Conservation (phyloP, 2,113 vertebrate species). For the Hydropotes inermis region DNA sequence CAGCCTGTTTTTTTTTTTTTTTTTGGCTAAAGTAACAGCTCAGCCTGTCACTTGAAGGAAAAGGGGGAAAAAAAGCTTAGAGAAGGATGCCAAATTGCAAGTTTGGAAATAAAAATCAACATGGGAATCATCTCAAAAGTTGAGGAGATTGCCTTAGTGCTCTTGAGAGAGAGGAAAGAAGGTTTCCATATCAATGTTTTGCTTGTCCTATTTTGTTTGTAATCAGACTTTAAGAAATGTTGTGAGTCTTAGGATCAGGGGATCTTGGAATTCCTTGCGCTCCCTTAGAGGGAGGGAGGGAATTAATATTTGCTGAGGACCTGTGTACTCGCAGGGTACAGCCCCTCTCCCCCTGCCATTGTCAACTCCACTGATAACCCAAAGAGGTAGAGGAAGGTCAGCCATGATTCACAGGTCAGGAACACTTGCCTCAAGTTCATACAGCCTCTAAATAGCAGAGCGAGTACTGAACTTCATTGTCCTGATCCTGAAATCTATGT, state of each 20-base stretch:
- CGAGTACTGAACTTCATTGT: not conserved
- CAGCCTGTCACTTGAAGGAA: conserved; percentile 13
- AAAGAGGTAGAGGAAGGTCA: not conserved
- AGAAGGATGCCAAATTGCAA: not conserved
- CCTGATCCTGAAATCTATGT: not conserved
- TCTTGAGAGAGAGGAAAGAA: not conserved
- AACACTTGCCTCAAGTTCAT: not conserved
- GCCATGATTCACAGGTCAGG: not conserved
- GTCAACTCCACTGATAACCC: not conserved
- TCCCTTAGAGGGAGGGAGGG: not conserved
- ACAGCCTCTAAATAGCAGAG: not conserved
- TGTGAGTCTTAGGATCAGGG: not conserved
- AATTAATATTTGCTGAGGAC: not conserved
- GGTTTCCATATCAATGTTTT: not conserved
- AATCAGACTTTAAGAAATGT: not conserved
- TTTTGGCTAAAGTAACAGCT: conserved; percentile 63
- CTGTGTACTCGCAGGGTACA: not conserved
- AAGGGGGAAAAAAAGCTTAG: not conserved
- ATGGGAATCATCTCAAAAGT: not conserved
- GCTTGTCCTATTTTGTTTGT: not conserved
- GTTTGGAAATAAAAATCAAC: conserved; percentile 45
- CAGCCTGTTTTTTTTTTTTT: not conserved
- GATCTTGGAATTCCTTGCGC: not conserved
- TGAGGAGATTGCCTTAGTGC: not conserved
- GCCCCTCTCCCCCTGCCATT: rapidly evolving